These are phyloP conservation scores for Myopa testacea DNA, from an alignment of 2,888 invertebrate species.

Conservation along the genomic window DNA sequence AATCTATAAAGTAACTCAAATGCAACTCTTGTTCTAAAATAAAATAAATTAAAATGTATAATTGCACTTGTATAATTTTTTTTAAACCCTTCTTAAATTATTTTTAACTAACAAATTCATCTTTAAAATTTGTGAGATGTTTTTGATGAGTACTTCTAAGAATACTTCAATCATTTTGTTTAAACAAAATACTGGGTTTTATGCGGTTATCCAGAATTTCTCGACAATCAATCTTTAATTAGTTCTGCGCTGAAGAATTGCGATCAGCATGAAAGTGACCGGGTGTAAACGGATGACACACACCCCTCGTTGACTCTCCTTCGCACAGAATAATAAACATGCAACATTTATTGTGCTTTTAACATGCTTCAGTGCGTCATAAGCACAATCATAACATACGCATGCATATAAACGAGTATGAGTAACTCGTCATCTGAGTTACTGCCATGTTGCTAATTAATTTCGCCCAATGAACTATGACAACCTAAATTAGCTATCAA, in stretches of 20 bases:
- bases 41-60: too few species aligned
- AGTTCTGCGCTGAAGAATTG: background rate
- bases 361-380: constrained; percentile 22
- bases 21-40: too few species aligned
- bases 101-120: too few species aligned
- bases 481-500: constrained; percentile 36
- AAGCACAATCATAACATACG: background rate
- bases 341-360: constrained; percentile 5
- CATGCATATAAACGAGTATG: background rate
- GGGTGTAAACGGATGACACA: background rate
- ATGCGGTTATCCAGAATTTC: too few species aligned
- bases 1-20: too few species aligned
- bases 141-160: too few species aligned
- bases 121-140: too few species aligned
- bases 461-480: constrained; percentile 39
- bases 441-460: constrained; percentile 31
- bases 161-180: too few species aligned
- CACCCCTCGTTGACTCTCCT: background rate
- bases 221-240: background rate
- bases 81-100: too few species aligned
- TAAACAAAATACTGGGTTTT: too few species aligned
- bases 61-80: too few species aligned
- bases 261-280: too few species aligned
- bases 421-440: background rate
- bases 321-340: background rate